Percentiles rank a stretch among this genome's conserved stretches.
phyloP scores from a whole-genome alignment of 30 jellyfish, hydroid and myxozoan genomes.

The Nemopilema nomurai region DNA sequence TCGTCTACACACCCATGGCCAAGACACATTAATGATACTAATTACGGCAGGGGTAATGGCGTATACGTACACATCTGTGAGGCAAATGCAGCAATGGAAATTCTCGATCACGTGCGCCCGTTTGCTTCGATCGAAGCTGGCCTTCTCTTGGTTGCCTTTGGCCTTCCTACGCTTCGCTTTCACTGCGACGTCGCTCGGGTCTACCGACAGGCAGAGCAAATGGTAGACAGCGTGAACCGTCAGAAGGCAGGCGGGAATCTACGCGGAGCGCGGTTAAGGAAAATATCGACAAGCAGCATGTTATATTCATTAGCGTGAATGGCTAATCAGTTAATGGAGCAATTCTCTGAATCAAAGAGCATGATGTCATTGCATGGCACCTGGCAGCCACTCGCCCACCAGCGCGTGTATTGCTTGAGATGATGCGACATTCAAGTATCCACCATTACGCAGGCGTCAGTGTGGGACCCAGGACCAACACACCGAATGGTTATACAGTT shows the following conservation, averaged over 20 bases:
- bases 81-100: slow-evolving; percentile 89
- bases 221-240: slow-evolving; percentile 85
- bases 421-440: neutral
- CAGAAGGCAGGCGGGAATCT: slow-evolving; percentile 94
- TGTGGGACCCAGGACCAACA: no score
- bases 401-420: neutral
- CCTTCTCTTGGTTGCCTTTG: slow-evolving; percentile 1
- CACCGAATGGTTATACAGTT: no score
- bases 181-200: slow-evolving; percentile 95
- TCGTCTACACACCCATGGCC: neutral
- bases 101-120: slow-evolving; percentile 90
- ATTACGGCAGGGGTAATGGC: neutral
- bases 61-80: slow-evolving; percentile 83
- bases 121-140: slow-evolving; percentile 71
- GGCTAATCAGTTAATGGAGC: neutral
- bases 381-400: neutral
- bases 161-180: slow-evolving; percentile 55
- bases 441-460: no score
- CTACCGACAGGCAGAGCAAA: slow-evolving; percentile 66
- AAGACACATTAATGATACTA: neutral
- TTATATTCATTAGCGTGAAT: neutral
- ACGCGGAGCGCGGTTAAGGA: slow-evolving; percentile 18
- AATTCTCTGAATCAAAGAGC: neutral
- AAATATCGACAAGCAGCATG: slow-evolving; percentile 4
- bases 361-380: neutral